Percentiles rank a stretch among this genome's conserved stretches.
Evolutionary conservation across 2,797 vertebrate genomes (phyloP).

Genomic region (Gorsachius magnificus): DNA sequence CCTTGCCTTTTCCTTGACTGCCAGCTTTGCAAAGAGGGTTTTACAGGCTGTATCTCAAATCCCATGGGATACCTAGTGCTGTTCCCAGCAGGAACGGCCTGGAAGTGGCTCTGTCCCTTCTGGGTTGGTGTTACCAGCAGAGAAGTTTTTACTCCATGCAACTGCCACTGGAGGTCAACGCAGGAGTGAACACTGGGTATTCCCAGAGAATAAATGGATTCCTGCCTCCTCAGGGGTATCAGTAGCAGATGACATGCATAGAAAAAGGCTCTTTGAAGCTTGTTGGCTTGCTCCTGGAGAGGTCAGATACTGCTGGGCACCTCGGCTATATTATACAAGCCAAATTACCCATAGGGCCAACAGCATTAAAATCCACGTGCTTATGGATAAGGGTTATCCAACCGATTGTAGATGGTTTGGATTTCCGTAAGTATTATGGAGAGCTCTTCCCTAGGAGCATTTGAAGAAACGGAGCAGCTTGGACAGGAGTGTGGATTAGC

Average conservation of each 20-base stretch:
- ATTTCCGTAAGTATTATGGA: neutral
- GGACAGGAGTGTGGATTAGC: neutral
- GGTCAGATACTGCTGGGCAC: neutral
- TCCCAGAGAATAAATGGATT: neutral
- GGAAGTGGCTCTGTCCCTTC: neutral
- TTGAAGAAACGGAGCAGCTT: neutral
- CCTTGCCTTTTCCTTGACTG: neutral
- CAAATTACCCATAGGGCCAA: neutral
- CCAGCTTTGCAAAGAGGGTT: neutral
- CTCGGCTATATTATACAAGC: neutral
- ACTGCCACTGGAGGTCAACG: neutral
- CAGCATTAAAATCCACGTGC: neutral
- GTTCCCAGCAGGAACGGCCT: neutral
- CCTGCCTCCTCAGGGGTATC: neutral
- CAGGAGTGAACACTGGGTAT: neutral
- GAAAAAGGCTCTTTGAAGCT: neutral
- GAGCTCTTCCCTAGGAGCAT: neutral
- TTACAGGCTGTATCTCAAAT: neutral
- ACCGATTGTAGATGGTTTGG: neutral
- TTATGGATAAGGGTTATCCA: neutral
- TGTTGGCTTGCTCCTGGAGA: neutral
- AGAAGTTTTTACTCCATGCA: neutral
- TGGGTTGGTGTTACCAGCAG: neutral
- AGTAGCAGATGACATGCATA: neutral
- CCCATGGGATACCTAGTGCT: neutral